Percentiles rank a stretch among this genome's conserved stretches.
phyloP scores from a whole-genome alignment of 2,888 invertebrate species.

The Rhingia campestris region DNA sequence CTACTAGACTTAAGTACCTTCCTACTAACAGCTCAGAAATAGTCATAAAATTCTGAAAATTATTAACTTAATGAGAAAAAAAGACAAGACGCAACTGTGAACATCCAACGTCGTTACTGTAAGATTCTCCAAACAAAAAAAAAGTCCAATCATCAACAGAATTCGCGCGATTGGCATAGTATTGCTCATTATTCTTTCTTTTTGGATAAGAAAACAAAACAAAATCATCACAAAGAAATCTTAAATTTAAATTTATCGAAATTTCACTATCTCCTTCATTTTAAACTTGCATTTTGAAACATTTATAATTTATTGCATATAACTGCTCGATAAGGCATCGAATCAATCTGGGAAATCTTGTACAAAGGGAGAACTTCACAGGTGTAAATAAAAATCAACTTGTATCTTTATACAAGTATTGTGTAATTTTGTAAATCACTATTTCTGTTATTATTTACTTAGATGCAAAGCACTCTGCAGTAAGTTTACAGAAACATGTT shows the following conservation, averaged over 20 bases:
- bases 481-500: too few species aligned
- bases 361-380: constrained; percentile 59
- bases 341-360: constrained; percentile 47
- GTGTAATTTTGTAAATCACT: constrained; percentile 51
- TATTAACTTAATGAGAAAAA: constrained; percentile 36
- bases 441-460: not conserved
- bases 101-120: constrained; percentile 43
- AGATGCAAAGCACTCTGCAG: too few species aligned
- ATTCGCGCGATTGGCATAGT: constrained; percentile 34
- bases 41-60: constrained; percentile 48
- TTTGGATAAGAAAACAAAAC: constrained; percentile 9
- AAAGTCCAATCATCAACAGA: constrained; percentile 42
- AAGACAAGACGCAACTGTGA: constrained; percentile 60
- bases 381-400: constrained; percentile 61
- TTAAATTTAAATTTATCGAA: not conserved
- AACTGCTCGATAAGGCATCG: constrained; percentile 34
- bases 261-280: constrained; percentile 3
- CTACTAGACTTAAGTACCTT: constrained; percentile 79
- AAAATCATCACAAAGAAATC: constrained; percentile 37
- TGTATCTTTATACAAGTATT: constrained; percentile 64
- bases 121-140: constrained; percentile 62
- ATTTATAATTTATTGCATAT: constrained; percentile 48
- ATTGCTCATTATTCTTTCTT: constrained; percentile 21
- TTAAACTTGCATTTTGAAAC: constrained; percentile 43
- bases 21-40: constrained; percentile 50